Base-by-base conservation (phyloP, 2,113 vertebrate genomes). In the Paracanthobrama guichenoti region DNA sequence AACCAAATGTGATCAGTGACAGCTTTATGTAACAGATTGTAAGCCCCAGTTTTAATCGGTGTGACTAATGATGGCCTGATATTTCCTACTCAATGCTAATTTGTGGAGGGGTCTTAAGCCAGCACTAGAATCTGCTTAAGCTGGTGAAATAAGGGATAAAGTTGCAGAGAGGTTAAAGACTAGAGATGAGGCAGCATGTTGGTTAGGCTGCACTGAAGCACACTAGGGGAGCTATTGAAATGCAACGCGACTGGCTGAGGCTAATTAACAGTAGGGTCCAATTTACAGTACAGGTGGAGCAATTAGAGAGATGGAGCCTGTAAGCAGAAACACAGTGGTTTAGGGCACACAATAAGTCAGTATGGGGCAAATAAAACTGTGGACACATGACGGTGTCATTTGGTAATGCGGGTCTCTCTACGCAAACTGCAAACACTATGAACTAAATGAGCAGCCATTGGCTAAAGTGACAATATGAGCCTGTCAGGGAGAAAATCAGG, bases 221-320 rank as follows among this genome's bases (percentile, higher is more conserved):
- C 88, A 83, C 84, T 83, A 74, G 88, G 85, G 82, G 59, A 77
- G 69, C 88, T 86, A 86, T 91, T 91, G 83, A 92, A 82, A 90
- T 86, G 31, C 81, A 78, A 82, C 59, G 48, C 3, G 83, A 57
- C 50, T 64, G 76, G 84, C 42, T 85, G 72, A 88, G 87, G 89
- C 87, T 92, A 88, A 92, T 94, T 93, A 93, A 85, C 86, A 89
- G 88, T 86, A 91, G 91, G 89, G 89, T 76, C 86, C 88, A 88
- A 66, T 92, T 91, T 94, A 91, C 91, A 92, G 92, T 92, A 88
- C 90, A 89, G 87, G 89, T 88, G 24, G 87, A 87, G 88, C 93
- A 89, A 94, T 94, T 93, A 93, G 88, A 83, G 91, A 90, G 90
- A 90, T 90, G 90, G 91, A 85, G 87, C 28, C 75, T 42, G 75